Evolutionary conservation across 2,888 invertebrate genomes (phyloP), one percentile per base, ranked within the genome.

Genomic region (Papilio demoleus): DNA sequence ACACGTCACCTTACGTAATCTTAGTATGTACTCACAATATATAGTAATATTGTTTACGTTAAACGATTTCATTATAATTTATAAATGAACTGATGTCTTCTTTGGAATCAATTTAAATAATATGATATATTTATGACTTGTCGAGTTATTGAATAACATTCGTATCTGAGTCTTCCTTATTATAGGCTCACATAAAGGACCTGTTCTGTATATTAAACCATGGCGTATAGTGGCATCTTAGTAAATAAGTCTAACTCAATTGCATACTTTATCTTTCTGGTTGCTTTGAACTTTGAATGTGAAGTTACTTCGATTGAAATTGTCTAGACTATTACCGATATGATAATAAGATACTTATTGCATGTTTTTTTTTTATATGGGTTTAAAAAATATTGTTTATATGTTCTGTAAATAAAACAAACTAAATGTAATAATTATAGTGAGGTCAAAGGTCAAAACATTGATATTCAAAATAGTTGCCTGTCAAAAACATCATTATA

Each of bases 31-130:
- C 6, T 4, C 31, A 31, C 8, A 27, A 17, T 6, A 12, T 3
- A 50, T 50, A 76, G 56, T 60, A 75, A 73, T 56, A 27, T 59
- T 31, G 34, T 19, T 61, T 42, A 65, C 50, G 67, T 53, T 36
- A 24, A 4, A 53, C 63, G 19, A 66, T 62, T 38, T 34, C 67
- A 14, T 62, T 60, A 24, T 67, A 62, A 68, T 66, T 34, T 58
- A 42, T 59, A 17, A 2, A 59, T 59, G 27, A 40, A 14, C 50
- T 34, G 19, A 36, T 69, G 64, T 74, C 66, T 74, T 72, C 71
- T 67, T 58, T 64, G 69, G 65, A 71, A 73, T 68, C 56, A 34
- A 72, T 72, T 70, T 72, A 69, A 74, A 75, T 75, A 74, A 71
- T 69, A 59, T 45, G 38, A 61, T 67, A 68, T 73, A 73, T 72